Conservation (phyloP, 2,113 vertebrate genomes). For the Uria aalge region DNA sequence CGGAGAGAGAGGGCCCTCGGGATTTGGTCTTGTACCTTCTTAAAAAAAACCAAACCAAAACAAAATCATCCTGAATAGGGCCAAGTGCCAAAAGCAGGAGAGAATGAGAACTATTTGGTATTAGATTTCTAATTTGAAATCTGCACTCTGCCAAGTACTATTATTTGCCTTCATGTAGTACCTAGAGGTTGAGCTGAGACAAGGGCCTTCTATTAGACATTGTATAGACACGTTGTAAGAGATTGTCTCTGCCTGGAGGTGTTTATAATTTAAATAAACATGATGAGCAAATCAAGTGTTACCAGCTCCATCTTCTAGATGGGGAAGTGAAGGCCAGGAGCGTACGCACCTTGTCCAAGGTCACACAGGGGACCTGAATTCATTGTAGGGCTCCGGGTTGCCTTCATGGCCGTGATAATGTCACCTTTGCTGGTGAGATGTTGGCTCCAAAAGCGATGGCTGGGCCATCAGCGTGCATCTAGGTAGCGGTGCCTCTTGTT, state of each 20-base stretch:
- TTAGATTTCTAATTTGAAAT: conserved; percentile 7
- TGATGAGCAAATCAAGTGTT: not conserved
- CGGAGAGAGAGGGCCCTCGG: not conserved
- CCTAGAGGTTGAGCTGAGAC: not conserved
- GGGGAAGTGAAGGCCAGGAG: not conserved
- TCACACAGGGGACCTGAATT: not conserved
- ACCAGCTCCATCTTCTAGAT: not conserved
- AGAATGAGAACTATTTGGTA: conserved; percentile 15
- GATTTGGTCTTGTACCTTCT: conserved; percentile 4
- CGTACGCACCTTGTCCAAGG: not conserved
- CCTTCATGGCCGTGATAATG: not conserved
- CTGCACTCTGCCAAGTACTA: not conserved
- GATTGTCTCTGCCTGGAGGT: not conserved
- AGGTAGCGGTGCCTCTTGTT: not conserved
- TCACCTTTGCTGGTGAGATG: not conserved
- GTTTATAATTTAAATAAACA: not conserved
- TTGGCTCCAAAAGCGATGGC: not conserved
- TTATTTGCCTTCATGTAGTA: not conserved
- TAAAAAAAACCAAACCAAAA: not conserved
- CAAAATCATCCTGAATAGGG: not conserved
- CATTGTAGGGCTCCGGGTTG: not conserved
- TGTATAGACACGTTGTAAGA: not conserved
- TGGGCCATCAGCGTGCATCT: not conserved
- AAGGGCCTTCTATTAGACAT: not conserved
- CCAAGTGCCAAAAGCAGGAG: not conserved